phyloP scores from a whole-genome alignment of 2,797 vertebrate species.

The Chelon auratus region DNA sequence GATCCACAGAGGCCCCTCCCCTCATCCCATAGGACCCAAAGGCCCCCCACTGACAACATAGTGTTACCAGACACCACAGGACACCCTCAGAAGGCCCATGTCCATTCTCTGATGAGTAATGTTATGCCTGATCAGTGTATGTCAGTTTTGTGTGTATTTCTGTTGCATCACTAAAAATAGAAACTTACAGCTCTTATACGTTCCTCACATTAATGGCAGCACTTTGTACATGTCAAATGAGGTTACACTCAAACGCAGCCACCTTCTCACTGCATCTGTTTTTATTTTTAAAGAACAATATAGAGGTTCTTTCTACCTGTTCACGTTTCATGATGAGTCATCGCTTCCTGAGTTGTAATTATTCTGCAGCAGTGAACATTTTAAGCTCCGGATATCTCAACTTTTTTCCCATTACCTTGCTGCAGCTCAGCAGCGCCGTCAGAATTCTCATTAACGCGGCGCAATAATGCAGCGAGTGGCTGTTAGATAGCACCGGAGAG shows the following conservation, averaged over 20 bases:
- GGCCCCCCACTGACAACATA: no score
- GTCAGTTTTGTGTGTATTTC: not conserved
- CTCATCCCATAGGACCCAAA: no score
- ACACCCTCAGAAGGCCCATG: no score
- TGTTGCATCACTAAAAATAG: not conserved
- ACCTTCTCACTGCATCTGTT: not conserved
- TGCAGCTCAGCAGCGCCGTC: conserved; percentile 29
- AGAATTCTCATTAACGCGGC: conserved; percentile 56
- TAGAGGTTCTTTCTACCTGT: conserved; percentile 9
- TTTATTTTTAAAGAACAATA: conserved; percentile 5
- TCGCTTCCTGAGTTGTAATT: conserved; percentile 33
- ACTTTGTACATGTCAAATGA: not conserved
- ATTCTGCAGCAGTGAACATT: conserved; percentile 28
- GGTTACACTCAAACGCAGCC: not conserved
- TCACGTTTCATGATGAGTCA: conserved; percentile 1
- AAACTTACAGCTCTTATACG: not conserved
- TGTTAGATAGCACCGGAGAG: conserved; percentile 55
- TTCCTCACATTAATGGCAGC: not conserved
- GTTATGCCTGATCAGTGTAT: not conserved
- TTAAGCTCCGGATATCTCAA: not conserved
- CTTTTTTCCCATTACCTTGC: conserved; percentile 16
- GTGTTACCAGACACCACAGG: no score
- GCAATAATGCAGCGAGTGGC: conserved; percentile 50
- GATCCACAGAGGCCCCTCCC: no score
- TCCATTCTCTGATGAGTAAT: no score